These are phyloP conservation scores for Himalopsyche japonica DNA, from an alignment of 2,888 invertebrate genomes.

Conservation along the genomic window DNA sequence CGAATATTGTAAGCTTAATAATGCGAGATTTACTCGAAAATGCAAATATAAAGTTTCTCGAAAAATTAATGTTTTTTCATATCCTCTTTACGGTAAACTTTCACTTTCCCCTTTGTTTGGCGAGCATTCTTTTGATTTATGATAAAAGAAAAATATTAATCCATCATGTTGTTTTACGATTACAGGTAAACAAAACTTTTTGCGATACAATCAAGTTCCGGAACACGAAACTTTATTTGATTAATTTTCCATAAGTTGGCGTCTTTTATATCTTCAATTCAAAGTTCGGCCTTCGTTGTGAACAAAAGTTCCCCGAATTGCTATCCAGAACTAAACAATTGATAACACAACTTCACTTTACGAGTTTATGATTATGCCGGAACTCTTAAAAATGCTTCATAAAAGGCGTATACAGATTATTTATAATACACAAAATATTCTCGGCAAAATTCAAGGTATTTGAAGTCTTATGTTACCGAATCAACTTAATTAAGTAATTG, in stretches of 20 bases:
- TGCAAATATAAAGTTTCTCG: not conserved
- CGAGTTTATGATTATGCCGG: not conserved
- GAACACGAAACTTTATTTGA: not conserved
- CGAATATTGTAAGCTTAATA: too few species aligned
- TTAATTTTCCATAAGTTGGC: not conserved
- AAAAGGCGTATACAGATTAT: not conserved
- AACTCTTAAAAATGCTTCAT: not conserved
- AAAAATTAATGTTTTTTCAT: not conserved
- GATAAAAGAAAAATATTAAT: not conserved
- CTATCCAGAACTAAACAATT: not conserved
- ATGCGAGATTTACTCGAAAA: not conserved
- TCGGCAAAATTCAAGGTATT: too few species aligned
- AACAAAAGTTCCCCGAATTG: not conserved
- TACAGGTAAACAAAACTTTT: not conserved
- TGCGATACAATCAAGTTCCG: not conserved
- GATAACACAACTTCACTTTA: not conserved
- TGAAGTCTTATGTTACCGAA: too few species aligned
- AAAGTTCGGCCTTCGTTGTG: not conserved
- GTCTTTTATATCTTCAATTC: not conserved
- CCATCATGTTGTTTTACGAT: not conserved
- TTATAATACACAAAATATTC: too few species aligned
- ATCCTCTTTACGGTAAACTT: not conserved
- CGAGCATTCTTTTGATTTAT: not conserved
- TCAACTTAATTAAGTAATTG: too few species aligned
- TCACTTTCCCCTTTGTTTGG: not conserved